Evolutionary conservation across 2,797 vertebrate genomes (phyloP), one percentile per base, ranked within the genome.

Genomic region (Pogoniulus pusillus): DNA sequence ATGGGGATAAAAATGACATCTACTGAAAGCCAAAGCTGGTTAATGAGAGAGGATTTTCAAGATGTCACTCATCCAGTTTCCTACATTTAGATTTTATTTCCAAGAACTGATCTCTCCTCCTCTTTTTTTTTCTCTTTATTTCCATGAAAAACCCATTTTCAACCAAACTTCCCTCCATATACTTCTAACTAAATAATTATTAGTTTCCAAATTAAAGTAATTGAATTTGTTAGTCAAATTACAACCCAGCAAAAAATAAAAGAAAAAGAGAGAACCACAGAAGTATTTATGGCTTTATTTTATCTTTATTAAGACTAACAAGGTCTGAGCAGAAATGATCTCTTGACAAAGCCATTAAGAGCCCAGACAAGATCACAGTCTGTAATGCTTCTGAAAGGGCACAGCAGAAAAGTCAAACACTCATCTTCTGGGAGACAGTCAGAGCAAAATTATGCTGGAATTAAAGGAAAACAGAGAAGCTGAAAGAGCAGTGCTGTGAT

Each of bases 31-130:
- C 87, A 93, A 94, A 93, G 85, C 81, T 2, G 16, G 90, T 90
- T 95, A 96, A 95, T 95, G 92, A 93, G 94, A 88, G 29, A 41
- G 86, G 92, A 92, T 93, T 95, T 94, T 92, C 55, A 65, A 86
- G 86, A 94, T 92, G 92, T 92, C 91, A 93, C 59, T 95, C 83
- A 92, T 68, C 43, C 76, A 23, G 54, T 84, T 91, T 90, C 63
- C 47, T 49, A 54, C 20, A 63, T 82, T 71, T 59, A 69, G 55
- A 77, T 92, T 85, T 12, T 60, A 30, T 91, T 94, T 93, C 78
- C 87, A 72, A 85, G 80, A 92, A 60, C 34, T 75, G 27, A 22
- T 77, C 55, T 86, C 45, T 68, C 17, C 45, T 45, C 7, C 18
- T 18, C 43, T 45, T 45, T 45, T 22, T 47, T 12, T 22, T 12